Evolutionary conservation across 2,888 invertebrate species (phyloP).

Genomic region (Phyllotreta cruciferae): DNA sequence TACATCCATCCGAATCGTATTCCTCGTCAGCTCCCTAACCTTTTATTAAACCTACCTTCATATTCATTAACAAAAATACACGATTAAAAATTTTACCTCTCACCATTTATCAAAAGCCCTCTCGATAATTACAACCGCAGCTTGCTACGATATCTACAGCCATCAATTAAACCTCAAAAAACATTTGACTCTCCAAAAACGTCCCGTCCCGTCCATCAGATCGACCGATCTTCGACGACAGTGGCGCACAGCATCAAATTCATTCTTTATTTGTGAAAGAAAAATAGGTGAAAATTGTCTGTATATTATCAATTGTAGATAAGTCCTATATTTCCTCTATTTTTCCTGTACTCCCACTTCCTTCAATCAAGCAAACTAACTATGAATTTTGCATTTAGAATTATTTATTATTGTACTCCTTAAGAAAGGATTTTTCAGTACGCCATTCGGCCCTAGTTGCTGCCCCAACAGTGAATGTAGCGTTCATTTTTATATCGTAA

Average conservation of each 20-base stretch:
- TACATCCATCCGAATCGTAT: no score
- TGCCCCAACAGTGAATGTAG: constrained; percentile 12
- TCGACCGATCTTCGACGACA: constrained; percentile 11
- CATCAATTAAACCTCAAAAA: constrained; percentile 32
- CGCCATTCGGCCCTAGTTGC: constrained; percentile 1
- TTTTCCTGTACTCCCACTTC: no score
- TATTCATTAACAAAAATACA: constrained; percentile 25
- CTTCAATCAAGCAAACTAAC: no score
- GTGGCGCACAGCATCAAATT: background rate
- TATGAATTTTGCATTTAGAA: background rate
- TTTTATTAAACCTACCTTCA: constrained; percentile 23
- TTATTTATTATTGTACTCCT: background rate
- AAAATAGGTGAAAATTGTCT: background rate
- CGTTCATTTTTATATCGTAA: constrained; percentile 9
- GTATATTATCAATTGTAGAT: no score
- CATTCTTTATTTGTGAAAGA: background rate
- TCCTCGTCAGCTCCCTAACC: constrained; percentile 9
- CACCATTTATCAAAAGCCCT: constrained; percentile 28
- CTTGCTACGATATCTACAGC: constrained; percentile 24
- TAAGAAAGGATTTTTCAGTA: background rate
- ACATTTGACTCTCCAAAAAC: constrained; percentile 25
- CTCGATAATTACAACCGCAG: constrained; percentile 26
- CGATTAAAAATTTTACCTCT: constrained; percentile 29
- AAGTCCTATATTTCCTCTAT: no score
- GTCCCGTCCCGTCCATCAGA: constrained; percentile 22